Conservation (phyloP, 2,113 vertebrate genomes). For the Semnopithecus entellus region DNA sequence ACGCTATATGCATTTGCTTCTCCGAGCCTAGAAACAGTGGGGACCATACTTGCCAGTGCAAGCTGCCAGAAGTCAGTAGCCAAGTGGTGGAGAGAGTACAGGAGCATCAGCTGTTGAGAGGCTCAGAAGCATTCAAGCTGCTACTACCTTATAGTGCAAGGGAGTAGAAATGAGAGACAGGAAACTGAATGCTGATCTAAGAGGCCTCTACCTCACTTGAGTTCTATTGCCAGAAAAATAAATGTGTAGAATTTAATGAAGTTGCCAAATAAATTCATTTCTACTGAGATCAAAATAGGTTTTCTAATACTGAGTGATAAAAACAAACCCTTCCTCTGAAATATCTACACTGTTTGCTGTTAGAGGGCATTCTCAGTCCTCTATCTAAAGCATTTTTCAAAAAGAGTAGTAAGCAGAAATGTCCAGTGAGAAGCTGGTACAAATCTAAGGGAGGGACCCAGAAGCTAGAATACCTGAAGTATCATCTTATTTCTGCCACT, state of each 20-base stretch:
- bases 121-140: neutral
- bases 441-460: neutral
- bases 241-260: neutral
- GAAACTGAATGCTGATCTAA: neutral
- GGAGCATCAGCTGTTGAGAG: constrained; percentile 21
- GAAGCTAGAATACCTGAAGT: neutral
- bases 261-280: constrained; percentile 1
- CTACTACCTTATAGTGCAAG: neutral
- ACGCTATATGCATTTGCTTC: neutral
- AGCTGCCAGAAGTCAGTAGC: constrained; percentile 36
- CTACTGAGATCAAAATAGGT: neutral
- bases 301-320: neutral
- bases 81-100: constrained; percentile 17
- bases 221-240: neutral
- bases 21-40: constrained; percentile 37
- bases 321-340: neutral
- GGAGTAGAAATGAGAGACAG: neutral
- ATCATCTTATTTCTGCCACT: neutral
- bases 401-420: neutral
- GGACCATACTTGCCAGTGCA: neutral
- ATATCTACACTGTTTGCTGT: neutral
- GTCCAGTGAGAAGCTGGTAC: neutral
- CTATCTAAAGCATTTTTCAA: neutral
- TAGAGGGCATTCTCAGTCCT: neutral
- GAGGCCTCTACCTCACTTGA: neutral